phyloP scores from a whole-genome alignment of 2,888 invertebrate species.

The Drosophila emarginata region DNA sequence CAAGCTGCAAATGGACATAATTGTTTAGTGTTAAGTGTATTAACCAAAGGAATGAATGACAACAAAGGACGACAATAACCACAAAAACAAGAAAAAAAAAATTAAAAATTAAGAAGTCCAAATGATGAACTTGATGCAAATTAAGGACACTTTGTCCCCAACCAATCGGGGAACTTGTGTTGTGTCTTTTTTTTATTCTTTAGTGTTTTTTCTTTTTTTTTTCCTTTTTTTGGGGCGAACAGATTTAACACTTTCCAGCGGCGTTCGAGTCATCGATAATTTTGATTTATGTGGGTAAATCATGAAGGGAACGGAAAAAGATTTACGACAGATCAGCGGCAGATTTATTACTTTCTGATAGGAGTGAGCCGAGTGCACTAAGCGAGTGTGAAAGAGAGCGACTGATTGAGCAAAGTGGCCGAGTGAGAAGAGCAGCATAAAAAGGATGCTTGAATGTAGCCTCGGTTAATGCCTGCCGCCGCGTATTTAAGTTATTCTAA shows the following conservation, averaged over 20 bases:
- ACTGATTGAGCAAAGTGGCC: slow-evolving; percentile 37
- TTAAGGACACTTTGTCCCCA: slow-evolving; percentile 26
- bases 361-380: slow-evolving; percentile 48
- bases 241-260: slow-evolving; percentile 73
- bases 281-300: slow-evolving; percentile 81
- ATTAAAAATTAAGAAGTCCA: slow-evolving; percentile 2
- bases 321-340: slow-evolving; percentile 80
- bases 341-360: slow-evolving; percentile 82
- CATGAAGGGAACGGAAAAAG: slow-evolving; percentile 79
- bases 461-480: slow-evolving; percentile 69
- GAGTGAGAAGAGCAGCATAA: slow-evolving; percentile 17
- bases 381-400: slow-evolving; percentile 28
- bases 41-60: slow-evolving; percentile 51
- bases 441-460: slow-evolving; percentile 6
- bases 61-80: neutral
- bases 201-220: neutral
- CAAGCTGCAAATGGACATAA: slow-evolving; percentile 58
- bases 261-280: slow-evolving; percentile 74
- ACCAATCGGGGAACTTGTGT: neutral
- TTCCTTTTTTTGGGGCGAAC: slow-evolving; percentile 31
- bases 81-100: too few species aligned
- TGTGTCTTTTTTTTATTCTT: neutral
- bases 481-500: slow-evolving; percentile 74
- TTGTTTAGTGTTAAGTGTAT: slow-evolving; percentile 67
- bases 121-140: slow-evolving; percentile 10